These are phyloP conservation scores for Pheosia gnoma DNA, from an alignment of 2,888 invertebrate species.

Conservation along the genomic window DNA sequence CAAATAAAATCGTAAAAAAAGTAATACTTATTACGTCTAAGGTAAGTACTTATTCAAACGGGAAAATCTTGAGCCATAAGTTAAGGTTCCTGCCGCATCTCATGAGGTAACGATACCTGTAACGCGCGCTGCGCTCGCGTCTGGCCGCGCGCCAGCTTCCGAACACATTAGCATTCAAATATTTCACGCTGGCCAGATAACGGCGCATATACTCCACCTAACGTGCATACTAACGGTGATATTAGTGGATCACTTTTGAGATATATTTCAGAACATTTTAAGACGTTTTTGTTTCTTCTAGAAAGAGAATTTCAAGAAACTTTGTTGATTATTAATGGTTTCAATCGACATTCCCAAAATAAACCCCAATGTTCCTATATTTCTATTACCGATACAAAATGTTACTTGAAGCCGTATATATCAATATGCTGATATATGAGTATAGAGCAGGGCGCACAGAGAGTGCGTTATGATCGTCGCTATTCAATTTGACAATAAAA, in stretches of 20 bases:
- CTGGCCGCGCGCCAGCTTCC: conserved; percentile 26
- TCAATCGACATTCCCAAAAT: too few relatives aligned
- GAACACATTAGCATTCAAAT: conserved; percentile 13
- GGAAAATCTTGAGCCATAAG: too few relatives aligned
- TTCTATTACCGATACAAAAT: background rate
- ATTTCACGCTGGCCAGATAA: conserved; percentile 21
- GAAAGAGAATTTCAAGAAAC: too few relatives aligned
- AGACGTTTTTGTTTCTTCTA: too few relatives aligned
- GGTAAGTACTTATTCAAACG: too few relatives aligned
- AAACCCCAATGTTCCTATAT: too few relatives aligned
- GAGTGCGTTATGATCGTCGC: background rate
- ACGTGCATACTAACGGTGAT: background rate
- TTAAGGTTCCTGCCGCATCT: background rate
- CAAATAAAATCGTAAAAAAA: too few relatives aligned
- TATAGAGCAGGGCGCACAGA: background rate
- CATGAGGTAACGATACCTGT: conserved; percentile 13
- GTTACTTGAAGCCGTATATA: background rate
- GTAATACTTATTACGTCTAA: too few relatives aligned
- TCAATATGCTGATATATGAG: background rate
- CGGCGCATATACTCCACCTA: conserved; percentile 15
- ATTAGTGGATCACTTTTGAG: background rate
- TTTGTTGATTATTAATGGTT: too few relatives aligned
- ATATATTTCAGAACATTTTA: too few relatives aligned
- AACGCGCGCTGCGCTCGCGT: conserved; percentile 2
- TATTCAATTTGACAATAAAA: background rate